Evolutionary conservation across 2,113 vertebrate genomes (phyloP).

Genomic region (Mus spicilegus): DNA sequence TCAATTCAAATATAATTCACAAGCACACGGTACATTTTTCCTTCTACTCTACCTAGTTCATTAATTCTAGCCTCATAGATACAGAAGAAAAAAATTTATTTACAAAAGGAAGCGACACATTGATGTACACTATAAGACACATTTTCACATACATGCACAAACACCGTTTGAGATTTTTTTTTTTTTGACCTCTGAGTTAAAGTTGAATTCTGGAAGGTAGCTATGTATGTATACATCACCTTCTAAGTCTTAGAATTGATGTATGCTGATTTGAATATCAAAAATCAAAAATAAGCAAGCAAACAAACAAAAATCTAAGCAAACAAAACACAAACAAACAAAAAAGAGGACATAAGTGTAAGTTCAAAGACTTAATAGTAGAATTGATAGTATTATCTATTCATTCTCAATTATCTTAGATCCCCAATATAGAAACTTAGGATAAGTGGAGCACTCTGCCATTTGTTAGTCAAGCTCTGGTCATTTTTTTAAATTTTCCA

Average conservation of each 20-base stretch:
- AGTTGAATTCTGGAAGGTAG: not conserved
- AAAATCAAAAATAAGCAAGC: not conserved
- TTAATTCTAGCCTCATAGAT: not conserved
- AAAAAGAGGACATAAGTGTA: not conserved
- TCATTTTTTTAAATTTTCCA: not conserved
- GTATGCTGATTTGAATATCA: not conserved
- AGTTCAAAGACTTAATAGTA: not conserved
- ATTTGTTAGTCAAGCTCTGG: not conserved
- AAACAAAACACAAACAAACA: not conserved
- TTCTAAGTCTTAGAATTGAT: not conserved
- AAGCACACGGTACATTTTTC: not conserved
- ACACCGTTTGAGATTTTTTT: no score
- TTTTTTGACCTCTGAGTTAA: not conserved
- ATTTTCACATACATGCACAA: not conserved
- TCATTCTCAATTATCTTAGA: not conserved
- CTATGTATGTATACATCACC: not conserved
- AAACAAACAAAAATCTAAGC: not conserved
- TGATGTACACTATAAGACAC: not conserved
- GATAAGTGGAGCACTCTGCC: not conserved
- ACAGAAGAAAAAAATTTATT: not conserved
- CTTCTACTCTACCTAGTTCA: not conserved
- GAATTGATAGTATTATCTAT: not conserved
- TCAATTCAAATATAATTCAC: not conserved
- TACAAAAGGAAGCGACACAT: not conserved
- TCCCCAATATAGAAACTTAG: not conserved